Base-by-base conservation (phyloP, 2,888 invertebrate genomes). In the Exocentrus adspersus region DNA sequence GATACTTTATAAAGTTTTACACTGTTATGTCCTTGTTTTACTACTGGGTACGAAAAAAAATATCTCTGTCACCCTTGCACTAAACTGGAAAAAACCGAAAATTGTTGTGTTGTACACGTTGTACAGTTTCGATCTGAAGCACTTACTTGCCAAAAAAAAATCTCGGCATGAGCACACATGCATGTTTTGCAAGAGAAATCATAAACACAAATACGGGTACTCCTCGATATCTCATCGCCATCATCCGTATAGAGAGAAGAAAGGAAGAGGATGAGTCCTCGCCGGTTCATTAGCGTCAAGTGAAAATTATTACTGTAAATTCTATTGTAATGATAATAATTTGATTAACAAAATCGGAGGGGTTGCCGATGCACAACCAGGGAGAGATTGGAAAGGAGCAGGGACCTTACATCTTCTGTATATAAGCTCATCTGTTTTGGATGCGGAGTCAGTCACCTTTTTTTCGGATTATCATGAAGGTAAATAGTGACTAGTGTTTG, bases 401-500 rank as follows among this genome's bases (percentile, higher is more conserved):
- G 54, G 54, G 54, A 54, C 20, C 54, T 10, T 12, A 43, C 14
- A 16, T 41, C 14, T 42, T 20, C 16, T 12, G 9, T 54, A 54
- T 54, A 54, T 42, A 54, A 54, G 42, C 54, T 21, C 42, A 42
- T 54, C 42, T 24, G 10, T 21, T 52, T 21, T 21, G 17, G 24
- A 7, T 24, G 2, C 12, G 3, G n/a, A 42, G 21, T 54, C 54
- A 54, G 54, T 54, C 24, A 42, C 42, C 54, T 42, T 54, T 54
- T 54, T 30, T n/a, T 53, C 43, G 54, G 54, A 54, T 43, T 42
- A 54, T 17, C 41, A 54, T 54, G 54, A 54, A 54, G 54, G 54
- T 54, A 54, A 54, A 12, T 24, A 21, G 24, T 12, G 24, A 45
- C 20, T 12, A 12, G 12, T 37, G 12, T 12, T 37, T 5, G 10